These are phyloP conservation scores for Dryococelus australis DNA, from an alignment of 2,888 invertebrate genomes.

Conservation along the genomic window DNA sequence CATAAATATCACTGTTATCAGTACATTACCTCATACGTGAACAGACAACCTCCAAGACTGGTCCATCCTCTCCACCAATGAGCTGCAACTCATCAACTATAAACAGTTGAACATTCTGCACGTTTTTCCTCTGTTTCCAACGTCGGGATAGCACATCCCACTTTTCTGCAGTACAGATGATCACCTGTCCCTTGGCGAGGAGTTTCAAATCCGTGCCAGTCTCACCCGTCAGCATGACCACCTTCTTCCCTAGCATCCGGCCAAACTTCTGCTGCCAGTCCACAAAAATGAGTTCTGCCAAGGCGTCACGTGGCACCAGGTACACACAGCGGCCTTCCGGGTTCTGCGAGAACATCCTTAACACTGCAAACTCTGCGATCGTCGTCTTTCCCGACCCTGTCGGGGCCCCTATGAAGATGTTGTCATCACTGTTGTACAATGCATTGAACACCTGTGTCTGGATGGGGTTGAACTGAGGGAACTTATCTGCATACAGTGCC, in stretches of 20 bases:
- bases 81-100: slow-evolving; percentile 96
- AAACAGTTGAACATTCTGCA: slow-evolving; percentile 95
- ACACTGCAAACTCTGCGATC: slow-evolving; percentile 94
- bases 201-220: slow-evolving; percentile 96
- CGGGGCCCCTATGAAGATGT: slow-evolving; percentile 94
- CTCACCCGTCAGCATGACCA: slow-evolving; percentile 93
- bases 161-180: slow-evolving; percentile 95
- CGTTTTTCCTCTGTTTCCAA: slow-evolving; percentile 99
- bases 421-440: slow-evolving; percentile 97
- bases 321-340: slow-evolving; percentile 89
- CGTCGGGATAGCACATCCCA: slow-evolving; percentile 98
- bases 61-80: slow-evolving; percentile 89
- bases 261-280: slow-evolving; percentile 94
- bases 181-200: slow-evolving; percentile 70
- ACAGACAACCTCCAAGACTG: slow-evolving; percentile 92
- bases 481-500: slow-evolving; percentile 81
- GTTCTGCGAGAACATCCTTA: slow-evolving; percentile 81
- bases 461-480: slow-evolving; percentile 97
- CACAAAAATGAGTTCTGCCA: slow-evolving; percentile 87
- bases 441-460: slow-evolving; percentile 99
- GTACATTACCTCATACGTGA: slow-evolving; percentile 78
- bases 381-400: slow-evolving; percentile 93
- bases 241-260: slow-evolving; percentile 80
- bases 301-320: slow-evolving; percentile 88
- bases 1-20: background rate